Evolutionary conservation across 1,140 invertebrate genomes (phyloP).

Genomic region (Lordiphosa mommai): DNA sequence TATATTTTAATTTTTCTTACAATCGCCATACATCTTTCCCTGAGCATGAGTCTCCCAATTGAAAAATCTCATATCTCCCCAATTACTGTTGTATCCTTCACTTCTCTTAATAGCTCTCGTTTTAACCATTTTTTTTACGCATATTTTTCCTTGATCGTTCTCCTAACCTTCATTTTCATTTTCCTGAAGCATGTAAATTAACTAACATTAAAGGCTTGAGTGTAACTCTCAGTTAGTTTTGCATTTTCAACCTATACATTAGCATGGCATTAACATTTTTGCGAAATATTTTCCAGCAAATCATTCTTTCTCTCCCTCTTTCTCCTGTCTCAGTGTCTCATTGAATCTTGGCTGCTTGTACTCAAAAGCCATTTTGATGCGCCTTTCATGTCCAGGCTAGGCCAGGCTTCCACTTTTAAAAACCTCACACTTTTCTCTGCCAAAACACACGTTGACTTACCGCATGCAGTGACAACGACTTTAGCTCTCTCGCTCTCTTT

Average conservation of each 20-base stretch:
- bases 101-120: too few relatives aligned
- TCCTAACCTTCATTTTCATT: too few relatives aligned
- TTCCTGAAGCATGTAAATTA: not conserved
- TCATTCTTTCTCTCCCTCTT: not conserved
- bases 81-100: too few relatives aligned
- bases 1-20: too few relatives aligned
- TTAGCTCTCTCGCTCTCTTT: not conserved
- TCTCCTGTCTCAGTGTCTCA: not conserved
- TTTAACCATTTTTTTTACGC: too few relatives aligned
- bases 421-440: constrained; percentile 44
- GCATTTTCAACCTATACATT: constrained; percentile 38
- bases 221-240: constrained; percentile 16
- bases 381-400: constrained; percentile 30
- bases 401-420: constrained; percentile 10
- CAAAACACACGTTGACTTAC: constrained; percentile 62
- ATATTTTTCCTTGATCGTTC: too few relatives aligned
- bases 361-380: constrained; percentile 36
- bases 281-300: constrained; percentile 34
- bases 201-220: constrained; percentile 15
- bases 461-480: constrained; percentile 66
- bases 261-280: constrained; percentile 43
- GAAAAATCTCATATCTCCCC: too few relatives aligned
- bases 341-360: not conserved
- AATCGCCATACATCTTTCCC: too few relatives aligned
- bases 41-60: too few relatives aligned